Evolutionary conservation across 2,113 vertebrate genomes (phyloP), one percentile per base, ranked within the genome.

Genomic region (Oophaga pumilio): DNA sequence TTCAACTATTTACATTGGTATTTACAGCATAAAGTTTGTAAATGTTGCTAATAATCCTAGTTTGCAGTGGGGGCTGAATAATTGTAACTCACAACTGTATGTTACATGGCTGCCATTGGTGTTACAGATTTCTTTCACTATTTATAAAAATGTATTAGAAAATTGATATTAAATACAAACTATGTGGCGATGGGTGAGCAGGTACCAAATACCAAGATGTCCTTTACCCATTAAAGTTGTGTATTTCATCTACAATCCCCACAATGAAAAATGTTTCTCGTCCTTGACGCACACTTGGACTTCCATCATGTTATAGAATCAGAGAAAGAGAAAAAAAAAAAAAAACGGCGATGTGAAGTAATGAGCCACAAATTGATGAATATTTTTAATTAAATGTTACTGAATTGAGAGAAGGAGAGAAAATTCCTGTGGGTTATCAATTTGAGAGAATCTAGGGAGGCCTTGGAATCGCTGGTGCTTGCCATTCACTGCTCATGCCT

Each of bases 331-430:
- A 28, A 92, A 89, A 64, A 57, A 60, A 60, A 79, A 79, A 78
- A 76, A 52, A 92, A 89, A 69, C 86, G 91, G 53, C 10, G 80
- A 78, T 89, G 85, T 86, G 82, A 84, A 87, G 83, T 89, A 90
- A 93, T 92, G 91, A 92, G 85, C 89, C 92, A 92, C 91, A 91
- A 87, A 89, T 89, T 93, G 88, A 90, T 90, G 91, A 92, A 91
- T 88, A 84, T 82, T 91, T 91, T 91, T 89, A 93, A 90, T 90
- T 91, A 92, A 92, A 86, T 87, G 89, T 85, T 90, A 64, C 69
- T 85, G 2, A 89, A 90, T 79, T 88, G 89, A 89, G 57, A 81
- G 90, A 91, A 91, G 87, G 86, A 92, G 91, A 88, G 71, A 28
- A 64, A 90, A 92, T 90, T 92, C 90, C 90, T 88, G 82, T 90